Evolutionary conservation across 1,140 invertebrate species (phyloP).

Genomic region (Heliconius congener): DNA sequence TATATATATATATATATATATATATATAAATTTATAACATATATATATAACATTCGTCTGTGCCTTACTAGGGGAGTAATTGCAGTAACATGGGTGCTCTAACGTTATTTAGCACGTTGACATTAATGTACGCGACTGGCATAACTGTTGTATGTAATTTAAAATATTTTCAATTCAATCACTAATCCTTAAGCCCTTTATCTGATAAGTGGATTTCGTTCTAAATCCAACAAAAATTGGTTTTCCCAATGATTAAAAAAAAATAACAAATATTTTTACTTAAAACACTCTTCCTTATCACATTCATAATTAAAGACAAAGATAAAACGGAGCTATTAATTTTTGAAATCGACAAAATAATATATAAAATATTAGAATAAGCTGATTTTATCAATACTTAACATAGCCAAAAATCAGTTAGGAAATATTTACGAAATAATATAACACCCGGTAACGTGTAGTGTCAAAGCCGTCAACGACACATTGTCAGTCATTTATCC

Average conservation of each 20-base stretch:
- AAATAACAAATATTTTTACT: neutral
- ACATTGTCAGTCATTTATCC: constrained; percentile 37
- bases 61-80: constrained; percentile 49
- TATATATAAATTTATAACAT: too few species aligned
- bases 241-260: neutral
- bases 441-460: neutral
- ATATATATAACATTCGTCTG: neutral
- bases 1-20: too few species aligned
- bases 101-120: constrained; percentile 67
- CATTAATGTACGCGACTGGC: constrained; percentile 58
- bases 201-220: neutral
- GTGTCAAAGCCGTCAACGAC: constrained; percentile 39
- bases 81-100: constrained; percentile 73
- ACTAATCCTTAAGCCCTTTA: constrained; percentile 8
- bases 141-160: constrained; percentile 58
- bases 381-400: too few species aligned
- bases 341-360: too few species aligned
- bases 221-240: neutral
- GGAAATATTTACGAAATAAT: neutral
- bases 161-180: constrained; percentile 63
- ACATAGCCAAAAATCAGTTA: too few species aligned
- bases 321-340: neutral
- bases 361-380: too few species aligned
- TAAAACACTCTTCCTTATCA: neutral
- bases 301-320: neutral